Percentiles rank a stretch among this genome's conserved stretches.
These are phyloP conservation scores for Lordiphosa collinella DNA, from an alignment of 1,140 invertebrate species.

Conservation along the genomic window DNA sequence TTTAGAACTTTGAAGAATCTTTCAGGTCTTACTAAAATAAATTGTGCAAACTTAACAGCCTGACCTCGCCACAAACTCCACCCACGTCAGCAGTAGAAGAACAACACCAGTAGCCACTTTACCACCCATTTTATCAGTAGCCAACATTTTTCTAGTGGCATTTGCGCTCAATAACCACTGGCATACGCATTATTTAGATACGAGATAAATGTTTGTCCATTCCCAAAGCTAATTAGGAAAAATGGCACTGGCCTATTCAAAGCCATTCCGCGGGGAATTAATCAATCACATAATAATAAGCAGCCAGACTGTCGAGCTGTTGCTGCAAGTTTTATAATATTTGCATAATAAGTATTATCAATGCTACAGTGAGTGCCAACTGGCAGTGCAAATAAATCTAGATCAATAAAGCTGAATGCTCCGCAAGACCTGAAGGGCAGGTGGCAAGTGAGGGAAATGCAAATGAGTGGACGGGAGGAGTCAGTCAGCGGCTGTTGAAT, in stretches of 20 bases:
- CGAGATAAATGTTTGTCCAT: conserved; percentile 36
- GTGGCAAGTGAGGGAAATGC: conserved; percentile 57
- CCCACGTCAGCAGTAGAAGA: conserved; percentile 20
- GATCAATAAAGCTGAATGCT: conserved; percentile 48
- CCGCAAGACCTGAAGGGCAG: conserved; percentile 21
- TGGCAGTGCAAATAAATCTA: conserved; percentile 47
- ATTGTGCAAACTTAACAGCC: conserved; percentile 35
- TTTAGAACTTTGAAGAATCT: no score
- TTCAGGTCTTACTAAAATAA: no score
- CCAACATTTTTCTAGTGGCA: conserved; percentile 40
- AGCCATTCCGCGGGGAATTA: conserved; percentile 21
- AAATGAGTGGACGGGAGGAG: conserved; percentile 40
- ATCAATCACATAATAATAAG: conserved; percentile 42
- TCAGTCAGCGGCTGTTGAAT: conserved; percentile 41
- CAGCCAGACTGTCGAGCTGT: conserved; percentile 2
- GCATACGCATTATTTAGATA: conserved; percentile 41
- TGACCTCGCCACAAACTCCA: conserved; percentile 3
- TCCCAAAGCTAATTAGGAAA: conserved; percentile 36
- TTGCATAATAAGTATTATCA: conserved; percentile 37
- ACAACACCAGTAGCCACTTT: conserved; percentile 14
- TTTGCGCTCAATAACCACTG: conserved; percentile 50
- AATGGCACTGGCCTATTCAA: conserved; percentile 11
- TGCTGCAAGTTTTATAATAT: conserved; percentile 30
- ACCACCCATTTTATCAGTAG: conserved; percentile 47
- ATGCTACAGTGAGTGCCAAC: neutral